phyloP scores from a whole-genome alignment of 2,888 invertebrate genomes.

The Laspeyria flexula region DNA sequence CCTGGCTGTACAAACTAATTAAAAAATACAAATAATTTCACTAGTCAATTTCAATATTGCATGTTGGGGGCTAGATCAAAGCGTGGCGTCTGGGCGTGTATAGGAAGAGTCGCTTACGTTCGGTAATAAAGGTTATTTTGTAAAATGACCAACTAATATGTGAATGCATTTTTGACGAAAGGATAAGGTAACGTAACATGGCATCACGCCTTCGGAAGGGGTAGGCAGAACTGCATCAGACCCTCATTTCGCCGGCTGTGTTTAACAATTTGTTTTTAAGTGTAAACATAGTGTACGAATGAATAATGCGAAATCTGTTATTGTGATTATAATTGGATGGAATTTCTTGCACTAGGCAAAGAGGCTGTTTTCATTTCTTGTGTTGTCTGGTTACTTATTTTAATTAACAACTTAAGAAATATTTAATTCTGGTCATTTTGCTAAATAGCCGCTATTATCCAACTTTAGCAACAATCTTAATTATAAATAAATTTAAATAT shows the following conservation, averaged over 20 bases:
- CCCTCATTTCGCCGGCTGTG: too few relatives aligned
- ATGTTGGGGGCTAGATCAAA: constrained; percentile 42
- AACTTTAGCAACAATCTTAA: constrained; percentile 28
- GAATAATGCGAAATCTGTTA: too few relatives aligned
- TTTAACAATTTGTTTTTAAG: too few relatives aligned
- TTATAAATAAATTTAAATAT: constrained; percentile 42
- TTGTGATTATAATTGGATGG: too few relatives aligned
- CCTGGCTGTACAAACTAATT: constrained; percentile 34
- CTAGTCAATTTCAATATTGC: constrained; percentile 59
- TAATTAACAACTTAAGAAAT: too few relatives aligned
- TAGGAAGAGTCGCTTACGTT: constrained; percentile 20
- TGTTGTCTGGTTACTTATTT: too few relatives aligned
- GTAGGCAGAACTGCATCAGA: too few relatives aligned
- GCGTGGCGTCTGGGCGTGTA: constrained; percentile 38
- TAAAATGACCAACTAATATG: constrained; percentile 1
- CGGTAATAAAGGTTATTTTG: constrained; percentile 32
- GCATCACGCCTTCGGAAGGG: too few relatives aligned
- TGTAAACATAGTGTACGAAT: too few relatives aligned
- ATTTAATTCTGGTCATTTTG: constrained; percentile 1
- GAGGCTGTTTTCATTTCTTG: too few relatives aligned
- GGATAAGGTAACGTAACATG: too few relatives aligned
- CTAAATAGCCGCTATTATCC: background rate
- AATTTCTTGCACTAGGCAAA: too few relatives aligned
- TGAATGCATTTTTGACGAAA: constrained; percentile 6
- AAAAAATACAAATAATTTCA: constrained; percentile 37